These are phyloP conservation scores for Drosophila ohnishii DNA, from an alignment of 1,140 invertebrate species.

Conservation along the genomic window DNA sequence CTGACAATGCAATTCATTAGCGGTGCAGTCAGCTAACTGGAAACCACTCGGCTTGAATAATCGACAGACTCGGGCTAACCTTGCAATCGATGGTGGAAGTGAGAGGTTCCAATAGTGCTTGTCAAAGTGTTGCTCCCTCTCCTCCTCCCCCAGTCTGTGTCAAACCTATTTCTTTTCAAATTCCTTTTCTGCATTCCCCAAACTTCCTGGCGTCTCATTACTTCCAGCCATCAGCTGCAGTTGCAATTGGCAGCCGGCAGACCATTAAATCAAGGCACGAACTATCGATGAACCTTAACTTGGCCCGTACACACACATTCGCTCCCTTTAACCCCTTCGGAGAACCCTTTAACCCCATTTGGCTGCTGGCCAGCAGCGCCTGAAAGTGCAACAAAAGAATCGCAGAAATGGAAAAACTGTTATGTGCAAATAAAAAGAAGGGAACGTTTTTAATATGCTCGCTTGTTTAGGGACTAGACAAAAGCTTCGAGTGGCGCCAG, in stretches of 20 bases:
- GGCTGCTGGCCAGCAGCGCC: conserved; percentile 45
- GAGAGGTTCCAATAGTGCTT: conserved; percentile 4
- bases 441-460: conserved; percentile 67
- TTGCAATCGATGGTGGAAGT: conserved; percentile 42
- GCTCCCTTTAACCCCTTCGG: conserved; percentile 8
- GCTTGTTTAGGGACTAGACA: conserved; percentile 62
- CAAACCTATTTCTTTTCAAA: conserved; percentile 25
- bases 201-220: conserved; percentile 35
- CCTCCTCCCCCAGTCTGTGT: conserved; percentile 9
- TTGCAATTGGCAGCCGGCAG: conserved; percentile 68
- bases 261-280: conserved; percentile 80
- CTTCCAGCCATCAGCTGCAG: conserved; percentile 47
- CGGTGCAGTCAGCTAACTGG: conserved; percentile 45
- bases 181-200: conserved; percentile 1
- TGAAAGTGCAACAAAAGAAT: conserved; percentile 43
- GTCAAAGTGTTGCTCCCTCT: conserved; percentile 1
- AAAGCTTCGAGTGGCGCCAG: conserved; percentile 63
- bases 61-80: conserved; percentile 38
- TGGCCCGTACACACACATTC: neutral
- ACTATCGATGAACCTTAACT: conserved; percentile 69
- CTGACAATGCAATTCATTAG: conserved; percentile 76
- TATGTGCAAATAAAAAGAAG: conserved; percentile 60
- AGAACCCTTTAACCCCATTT: conserved; percentile 43
- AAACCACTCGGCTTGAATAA: conserved; percentile 50
- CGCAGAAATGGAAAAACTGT: conserved; percentile 55